Base-by-base conservation (phyloP, 2,888 invertebrate genomes). In the Rutpela maculata region DNA sequence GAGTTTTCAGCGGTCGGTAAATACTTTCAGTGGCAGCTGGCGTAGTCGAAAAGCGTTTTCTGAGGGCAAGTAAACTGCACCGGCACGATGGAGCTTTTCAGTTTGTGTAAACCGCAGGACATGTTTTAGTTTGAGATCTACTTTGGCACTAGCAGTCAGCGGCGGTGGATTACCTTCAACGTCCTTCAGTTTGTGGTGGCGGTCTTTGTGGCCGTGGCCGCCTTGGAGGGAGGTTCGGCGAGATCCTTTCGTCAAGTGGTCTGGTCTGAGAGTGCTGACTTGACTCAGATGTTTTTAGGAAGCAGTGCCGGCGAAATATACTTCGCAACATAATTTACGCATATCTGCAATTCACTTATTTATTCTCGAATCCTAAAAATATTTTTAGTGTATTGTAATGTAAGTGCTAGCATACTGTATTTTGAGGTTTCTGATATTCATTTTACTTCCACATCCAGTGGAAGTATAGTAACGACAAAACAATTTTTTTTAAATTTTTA, bases 121-220 rank as follows among this genome's bases (percentile, higher is more conserved):
- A 70, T 70, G 70, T 60, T 60, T 63, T 59, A 12, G 50, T 62
- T 63, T n/a, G 38, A 59, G 50, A 22, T 72, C 55, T 62, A 11
- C 63, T 71, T 62, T 50, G 72, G 26, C 17, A 19, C 19, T 26
- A 26, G 17, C 12, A 38, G 38, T 11, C 55, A 31, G 68, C 55
- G 56, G 18, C 10, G 70, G 63, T 17, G 63, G 72, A 72, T 72
- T 72, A 72, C 63, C 70, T 55, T 62, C 62, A 55, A 72, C 55
- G 62, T 72, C 72, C 72, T 63, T 72, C 63, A 72, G 72, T 57
- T 55, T 63, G 72, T 17, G 72, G 63, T 55, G 31, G 63, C 26
- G 63, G 62, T 55, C 55, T 26, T 12, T 15, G 35, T 19, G 60
- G 70, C 60, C 60, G 26, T 17, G 60, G 22, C 67, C 55, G 38